Base-by-base conservation (phyloP, 2,797 vertebrate genomes). In the Sebastes iracundus region DNA sequence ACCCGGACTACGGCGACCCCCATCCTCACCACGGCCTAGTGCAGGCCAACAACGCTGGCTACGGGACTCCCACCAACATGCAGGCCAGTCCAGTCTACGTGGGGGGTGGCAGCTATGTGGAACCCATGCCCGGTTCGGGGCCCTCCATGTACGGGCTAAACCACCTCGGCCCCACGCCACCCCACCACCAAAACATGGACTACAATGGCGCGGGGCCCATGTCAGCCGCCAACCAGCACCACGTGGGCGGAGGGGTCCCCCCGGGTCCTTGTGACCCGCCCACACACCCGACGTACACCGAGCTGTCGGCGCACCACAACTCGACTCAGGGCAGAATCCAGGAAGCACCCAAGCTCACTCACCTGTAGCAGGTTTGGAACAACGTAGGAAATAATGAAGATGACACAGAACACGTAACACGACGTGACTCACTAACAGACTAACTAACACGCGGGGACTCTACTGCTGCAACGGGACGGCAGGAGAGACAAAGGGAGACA, bases 301-400 rank as follows among this genome's bases (percentile, higher is more conserved):
- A 99, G 96, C 97, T 99, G 94, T 96, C 98, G 83, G 94, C 96
- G 79, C 98, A 99, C 94, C 98, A 99, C 93, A 96, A 96, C 95
- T 96, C 93, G 46, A 92, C 98, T 98, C 98, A 99, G 97, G 98
- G 98, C 97, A 97, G 98, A 97, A 98, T 99, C 96, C 98, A 99
- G 96, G 98, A 99, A 96, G 98, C 97, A 91, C 98, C 98, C 96
- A 99, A 99, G 95, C 95, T 99, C 95, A 99, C 98, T 92, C 98
- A 99, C 95, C 97, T 99, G 98, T 99, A 98, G 97, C 94, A 94
- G 95, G 93, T 94, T 93, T 93, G 95, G 91, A 87, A 83, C 84
- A 89, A 85, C 64, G 70, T 91, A 82, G 87, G 83, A 88, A 74
- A 25, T 89, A 86, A 85, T 83, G 87, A 89, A 84, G 80, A 92